These are phyloP conservation scores for Chesias legatella DNA, from an alignment of 2,888 invertebrate species.

Conservation along the genomic window DNA sequence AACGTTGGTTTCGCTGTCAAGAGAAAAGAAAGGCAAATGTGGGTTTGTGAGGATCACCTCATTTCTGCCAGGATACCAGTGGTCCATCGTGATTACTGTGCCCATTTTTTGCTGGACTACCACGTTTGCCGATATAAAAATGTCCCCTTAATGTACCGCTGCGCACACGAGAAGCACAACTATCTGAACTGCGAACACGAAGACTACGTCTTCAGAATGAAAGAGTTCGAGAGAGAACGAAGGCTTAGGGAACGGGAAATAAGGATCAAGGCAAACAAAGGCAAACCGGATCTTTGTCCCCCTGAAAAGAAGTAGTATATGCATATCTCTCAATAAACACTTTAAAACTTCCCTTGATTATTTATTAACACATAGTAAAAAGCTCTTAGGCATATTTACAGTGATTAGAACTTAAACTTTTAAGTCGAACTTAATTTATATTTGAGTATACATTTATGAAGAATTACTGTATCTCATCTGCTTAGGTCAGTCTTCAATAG, in stretches of 20 bases:
- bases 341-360: too few species aligned
- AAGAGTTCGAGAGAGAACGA: conserved; percentile 65
- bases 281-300: not conserved
- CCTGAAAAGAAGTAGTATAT: not conserved
- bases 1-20: conserved; percentile 84
- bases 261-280: conserved; percentile 34
- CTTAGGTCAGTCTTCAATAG: too few species aligned
- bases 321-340: not conserved
- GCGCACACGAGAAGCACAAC: conserved; percentile 86
- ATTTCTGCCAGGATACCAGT: conserved; percentile 85
- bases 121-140: conserved; percentile 84
- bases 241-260: conserved; percentile 53
- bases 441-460: too few species aligned
- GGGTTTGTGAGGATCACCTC: conserved; percentile 85
- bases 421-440: too few species aligned
- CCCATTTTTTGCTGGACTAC: conserved; percentile 85
- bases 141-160: conserved; percentile 84
- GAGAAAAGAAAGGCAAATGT: conserved; percentile 86
- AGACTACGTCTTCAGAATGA: conserved; percentile 84
- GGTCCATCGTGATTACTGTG: conserved; percentile 89
- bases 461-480: too few species aligned
- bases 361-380: too few species aligned
- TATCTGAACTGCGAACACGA: conserved; percentile 88
- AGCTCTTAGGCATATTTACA: too few species aligned
- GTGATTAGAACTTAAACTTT: too few species aligned